Conservation (phyloP, 2,113 vertebrate genomes). For the Cyprinodon variegatus region DNA sequence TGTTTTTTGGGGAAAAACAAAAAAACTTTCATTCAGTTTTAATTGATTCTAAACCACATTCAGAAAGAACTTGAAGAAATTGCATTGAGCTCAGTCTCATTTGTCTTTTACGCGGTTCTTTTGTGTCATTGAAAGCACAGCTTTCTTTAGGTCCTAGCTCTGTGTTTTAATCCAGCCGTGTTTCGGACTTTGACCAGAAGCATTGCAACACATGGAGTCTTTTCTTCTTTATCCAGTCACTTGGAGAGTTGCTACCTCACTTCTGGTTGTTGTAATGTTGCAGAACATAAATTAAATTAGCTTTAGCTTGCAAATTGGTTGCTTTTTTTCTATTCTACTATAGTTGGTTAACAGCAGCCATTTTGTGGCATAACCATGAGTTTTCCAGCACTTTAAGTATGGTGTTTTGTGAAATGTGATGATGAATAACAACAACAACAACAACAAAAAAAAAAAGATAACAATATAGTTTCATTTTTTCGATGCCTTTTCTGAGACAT, state of each 20-base stretch:
- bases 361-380: not conserved
- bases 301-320: not conserved
- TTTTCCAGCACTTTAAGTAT: not conserved
- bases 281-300: not conserved
- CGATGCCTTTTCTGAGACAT: not conserved
- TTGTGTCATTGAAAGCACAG: not conserved
- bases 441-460: too few relatives aligned
- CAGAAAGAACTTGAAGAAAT: not conserved
- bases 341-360: not conserved
- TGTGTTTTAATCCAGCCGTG: not conserved
- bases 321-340: not conserved
- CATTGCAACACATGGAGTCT: conserved; percentile 5
- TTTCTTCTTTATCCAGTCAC: not conserved
- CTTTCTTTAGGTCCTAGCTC: not conserved
- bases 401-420: not conserved
- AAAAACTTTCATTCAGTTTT: not conserved
- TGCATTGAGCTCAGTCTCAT: not conserved
- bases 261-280: not conserved
- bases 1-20: too few relatives aligned
- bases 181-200: not conserved
- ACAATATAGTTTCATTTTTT: too few relatives aligned
- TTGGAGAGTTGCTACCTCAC: not conserved
- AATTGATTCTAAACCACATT: not conserved
- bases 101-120: not conserved
- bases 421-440: too few relatives aligned